Base-by-base conservation (phyloP, 2,113 vertebrate species). In the Mellivora capensis region DNA sequence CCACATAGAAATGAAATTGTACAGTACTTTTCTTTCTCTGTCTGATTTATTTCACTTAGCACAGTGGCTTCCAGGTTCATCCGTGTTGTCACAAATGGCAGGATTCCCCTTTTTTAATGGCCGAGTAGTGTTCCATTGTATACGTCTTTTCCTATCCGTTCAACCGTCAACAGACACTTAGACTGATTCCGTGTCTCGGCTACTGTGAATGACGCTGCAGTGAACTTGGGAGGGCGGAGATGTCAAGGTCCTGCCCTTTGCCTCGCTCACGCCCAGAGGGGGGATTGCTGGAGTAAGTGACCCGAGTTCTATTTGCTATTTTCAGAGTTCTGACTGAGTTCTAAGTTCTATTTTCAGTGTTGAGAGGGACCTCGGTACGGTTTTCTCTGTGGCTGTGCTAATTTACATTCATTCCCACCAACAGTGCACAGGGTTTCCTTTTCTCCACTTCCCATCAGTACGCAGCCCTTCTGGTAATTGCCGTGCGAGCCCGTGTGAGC, bases 271-370 rank as follows among this genome's bases (percentile, higher is more conserved):
- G 39, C 34, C 62, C 18, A 34, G 62, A 42, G 25, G 85, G 7
- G 42, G 42, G 64, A 18, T 10, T 23, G 13, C 77, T 4, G 5
- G 61, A 18, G 15, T 14, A 11, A 13, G 2, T 52, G 18, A n/a
- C n/a, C n/a, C n/a, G n/a, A 11, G 27, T 61, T 62, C 64, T 27
- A 0, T 42, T 34, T 72, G n/a, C n/a, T n/a, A n/a, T n/a, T n/a
- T n/a, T n/a, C n/a, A n/a, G n/a, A n/a, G n/a, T n/a, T n/a, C n/a
- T n/a, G n/a, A n/a, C n/a, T n/a, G n/a, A n/a, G n/a, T n/a, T n/a
- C n/a, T n/a, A n/a, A 11, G 27, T 61, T 62, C 64, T 27, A 0
- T 42, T 34, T 72, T n/a, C 25, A 20, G 9, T 39, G 54, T 62
- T 83, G 7, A 52, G 49, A 52, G 14, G 49, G 49, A 52, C 49